Conservation (phyloP, 1,140 invertebrate genomes). For the Charaxes varanes region DNA sequence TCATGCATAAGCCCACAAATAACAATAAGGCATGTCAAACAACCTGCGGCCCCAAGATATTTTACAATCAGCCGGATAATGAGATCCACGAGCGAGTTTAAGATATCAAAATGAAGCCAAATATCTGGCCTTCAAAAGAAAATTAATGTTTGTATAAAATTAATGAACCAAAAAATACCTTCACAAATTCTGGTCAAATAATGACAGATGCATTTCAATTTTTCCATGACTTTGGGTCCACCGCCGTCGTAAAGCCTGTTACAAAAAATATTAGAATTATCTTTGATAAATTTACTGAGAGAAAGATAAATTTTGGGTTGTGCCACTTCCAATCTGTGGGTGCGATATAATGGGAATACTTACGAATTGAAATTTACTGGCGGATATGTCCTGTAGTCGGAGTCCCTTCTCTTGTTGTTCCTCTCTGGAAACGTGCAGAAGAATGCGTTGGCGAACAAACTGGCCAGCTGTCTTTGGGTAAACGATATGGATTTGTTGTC, state of each 20-base stretch:
- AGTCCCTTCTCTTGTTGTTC: slow-evolving; percentile 12
- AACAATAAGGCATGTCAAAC: no score
- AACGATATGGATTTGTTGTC: slow-evolving; percentile 12
- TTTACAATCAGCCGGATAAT: no score
- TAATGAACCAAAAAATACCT: slow-evolving; percentile 6
- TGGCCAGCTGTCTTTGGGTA: slow-evolving; percentile 12
- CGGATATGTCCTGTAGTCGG: slow-evolving; percentile 10
- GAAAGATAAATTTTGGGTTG: no score
- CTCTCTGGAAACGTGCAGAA: slow-evolving; percentile 17
- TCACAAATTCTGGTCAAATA: slow-evolving; percentile 9
- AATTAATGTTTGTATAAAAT: slow-evolving; percentile 1
- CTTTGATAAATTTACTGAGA: no score
- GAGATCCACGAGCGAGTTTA: no score
- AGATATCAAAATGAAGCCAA: no score
- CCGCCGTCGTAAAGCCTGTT: slow-evolving; percentile 7
- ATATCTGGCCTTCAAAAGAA: no score
- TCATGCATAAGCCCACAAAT: no score
- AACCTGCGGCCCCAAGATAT: no score
- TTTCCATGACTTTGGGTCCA: slow-evolving; percentile 15
- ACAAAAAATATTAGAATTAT: neutral
- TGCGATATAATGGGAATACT: no score
- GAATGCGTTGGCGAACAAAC: slow-evolving; percentile 13
- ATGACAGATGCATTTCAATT: slow-evolving; percentile 17
- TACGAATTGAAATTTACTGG: slow-evolving; percentile 13
- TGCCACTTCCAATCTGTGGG: no score